Base-by-base conservation (phyloP, 2,113 vertebrate species). In the Hyperoodon ampullatus region DNA sequence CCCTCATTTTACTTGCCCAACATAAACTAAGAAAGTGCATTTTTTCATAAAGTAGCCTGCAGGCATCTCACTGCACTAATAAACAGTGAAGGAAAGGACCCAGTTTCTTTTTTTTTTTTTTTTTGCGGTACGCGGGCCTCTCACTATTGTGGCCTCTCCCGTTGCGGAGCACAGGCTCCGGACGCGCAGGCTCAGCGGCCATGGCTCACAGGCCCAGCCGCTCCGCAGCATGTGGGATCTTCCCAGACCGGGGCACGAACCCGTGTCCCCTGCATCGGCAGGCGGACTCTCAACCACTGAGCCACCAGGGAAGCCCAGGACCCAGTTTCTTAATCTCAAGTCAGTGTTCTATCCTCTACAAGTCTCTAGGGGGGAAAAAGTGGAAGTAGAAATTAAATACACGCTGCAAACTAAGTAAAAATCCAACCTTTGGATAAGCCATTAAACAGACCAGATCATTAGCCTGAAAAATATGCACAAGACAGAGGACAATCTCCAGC, bases 1-100 rank as follows among this genome's bases (percentile, higher is more conserved):
- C 81, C 75, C 58, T 96, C 55, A 80, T 55, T 90, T 80, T 80
- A 63, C 44, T 65, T 82, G 78, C 42, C 82, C 82, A 84, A 74
- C 16, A 42, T 77, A 60, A 93, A 93, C 42, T 53, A 93, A 89
- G 70, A 39, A 80, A 94, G 78, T 66, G 24, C 19, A 0, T 23
- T 8, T 82, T 94, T 30, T n/a, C n/a, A 70, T 24, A 35, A 89
- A 74, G 14, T 74, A 78, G 21, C 86, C 85, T 84, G 85, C 28
- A 71, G 74, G 81, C 30, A 53, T 5, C 0, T 60, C 77, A 85
- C 88, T 77, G 13, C 3, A 28, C 35, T 71, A 55, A 35, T 18
- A 58, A 80, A 8, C 42, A 74, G 71, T 33, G 11, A 86, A 90
- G 70, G 39, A 81, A 74, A 53, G 39, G 26, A 88, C 30, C 55